A percentile compares a stretch with the other conserved stretches of the same genome.
These are phyloP conservation scores for Osmoderma eremita DNA, from an alignment of 2,888 invertebrate genomes.

Conservation along the genomic window DNA sequence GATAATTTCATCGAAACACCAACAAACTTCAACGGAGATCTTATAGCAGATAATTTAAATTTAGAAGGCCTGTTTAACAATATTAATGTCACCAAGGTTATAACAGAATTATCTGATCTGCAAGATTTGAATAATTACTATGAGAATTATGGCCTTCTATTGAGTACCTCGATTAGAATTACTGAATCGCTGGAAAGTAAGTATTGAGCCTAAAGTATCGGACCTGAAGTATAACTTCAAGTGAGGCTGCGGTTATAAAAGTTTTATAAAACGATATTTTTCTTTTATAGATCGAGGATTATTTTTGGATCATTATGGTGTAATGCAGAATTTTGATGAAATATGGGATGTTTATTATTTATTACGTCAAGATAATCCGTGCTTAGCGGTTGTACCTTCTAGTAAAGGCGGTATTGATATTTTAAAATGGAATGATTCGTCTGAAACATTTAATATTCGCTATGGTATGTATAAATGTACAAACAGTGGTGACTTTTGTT, in stretches of 20 bases:
- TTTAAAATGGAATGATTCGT: slow-evolving; percentile 2
- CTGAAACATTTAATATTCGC: neutral
- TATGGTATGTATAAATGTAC: slow-evolving; percentile 2
- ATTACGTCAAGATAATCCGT: neutral
- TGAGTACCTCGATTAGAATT: slow-evolving; percentile 52
- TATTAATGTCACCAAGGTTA: slow-evolving; percentile 55
- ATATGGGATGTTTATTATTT: slow-evolving; percentile 15
- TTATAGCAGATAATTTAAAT: slow-evolving; percentile 56
- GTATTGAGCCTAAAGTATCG: slow-evolving; percentile 24
- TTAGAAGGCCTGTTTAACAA: slow-evolving; percentile 56
- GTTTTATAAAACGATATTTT: slow-evolving; percentile 3
- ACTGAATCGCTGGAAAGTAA: slow-evolving; percentile 58
- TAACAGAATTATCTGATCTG: slow-evolving; percentile 55
- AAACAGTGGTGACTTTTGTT: neutral
- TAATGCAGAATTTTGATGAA: slow-evolving; percentile 49
- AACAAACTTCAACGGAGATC: slow-evolving; percentile 54
- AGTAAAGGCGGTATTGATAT: neutral
- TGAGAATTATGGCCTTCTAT: slow-evolving; percentile 57
- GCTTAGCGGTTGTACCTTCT: neutral
- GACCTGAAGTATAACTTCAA: no score
- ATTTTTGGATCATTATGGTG: slow-evolving; percentile 53
- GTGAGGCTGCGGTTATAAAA: slow-evolving; percentile 23
- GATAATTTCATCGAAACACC: slow-evolving; percentile 40
- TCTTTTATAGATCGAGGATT: slow-evolving; percentile 56
- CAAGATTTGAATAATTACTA: slow-evolving; percentile 55